Base-by-base conservation (phyloP, 2,113 vertebrate species). In the Otis tarda region DNA sequence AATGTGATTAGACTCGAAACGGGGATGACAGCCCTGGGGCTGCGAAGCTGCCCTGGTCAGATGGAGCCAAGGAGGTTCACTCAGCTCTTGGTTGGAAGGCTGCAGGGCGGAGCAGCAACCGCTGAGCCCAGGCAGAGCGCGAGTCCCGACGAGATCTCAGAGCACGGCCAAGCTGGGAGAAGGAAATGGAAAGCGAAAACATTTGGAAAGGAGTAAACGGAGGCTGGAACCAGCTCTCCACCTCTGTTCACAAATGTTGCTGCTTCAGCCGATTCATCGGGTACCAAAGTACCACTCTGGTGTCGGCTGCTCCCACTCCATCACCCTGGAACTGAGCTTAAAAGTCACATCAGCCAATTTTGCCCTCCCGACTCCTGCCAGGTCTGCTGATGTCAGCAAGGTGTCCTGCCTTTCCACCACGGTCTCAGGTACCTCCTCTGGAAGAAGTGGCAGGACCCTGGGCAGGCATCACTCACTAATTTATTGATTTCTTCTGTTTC, bases 1-100 rank as follows among this genome's bases (percentile, higher is more conserved):
- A 92, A 63, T 9, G 71, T 3, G 1, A 2, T 25, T 14, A 86
- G 49, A 1, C 47, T 69, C 69, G 50, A 64, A 79, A 41, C 1
- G 0, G 45, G 52, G 47, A 57, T 1, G 2, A 4, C 3, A 13
- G 57, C 35, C 53, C 17, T 1, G 0, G n/a, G 43, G 53, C 35
- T 90, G 61, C 0, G 0, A 57, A 50, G 33, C 24, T 83, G 43
- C 2, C 1, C 24, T 47, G 39, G 65, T 56, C 0, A 0, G 31
- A 64, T 20, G 23, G 57, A 22, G 25, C 41, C 41, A 14, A 16
- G 41, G 3, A 6, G 21, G 22, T 39, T 84, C 3, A 2, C 45
- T 56, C 13, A 8, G 43, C 39, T 87, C 65, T 28, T 45, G 33
- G n/a, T 73, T 64, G 76, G 74, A 78, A 87, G 33, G 24, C 78